Percentiles rank a stretch among this genome's conserved stretches.
These are phyloP conservation scores for Drosophila bifasciata DNA, from an alignment of 1,140 invertebrate species.

Conservation along the genomic window DNA sequence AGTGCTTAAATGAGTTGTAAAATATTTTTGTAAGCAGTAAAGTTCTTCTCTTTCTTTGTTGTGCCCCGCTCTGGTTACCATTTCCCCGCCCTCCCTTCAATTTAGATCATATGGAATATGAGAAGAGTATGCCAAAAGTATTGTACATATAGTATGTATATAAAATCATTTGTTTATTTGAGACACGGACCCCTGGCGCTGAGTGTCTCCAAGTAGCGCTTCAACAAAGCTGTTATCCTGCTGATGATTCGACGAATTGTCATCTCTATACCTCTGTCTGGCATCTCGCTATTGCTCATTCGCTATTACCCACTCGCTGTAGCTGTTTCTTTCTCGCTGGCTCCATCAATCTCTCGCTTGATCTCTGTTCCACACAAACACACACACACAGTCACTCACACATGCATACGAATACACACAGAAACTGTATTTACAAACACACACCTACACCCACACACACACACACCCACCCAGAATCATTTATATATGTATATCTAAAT, in stretches of 20 bases:
- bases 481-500: slow-evolving; percentile 22
- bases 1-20: not conserved
- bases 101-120: too few species aligned
- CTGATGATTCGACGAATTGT: too few species aligned
- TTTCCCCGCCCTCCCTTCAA: not conserved
- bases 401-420: slow-evolving; percentile 9
- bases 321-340: too few species aligned
- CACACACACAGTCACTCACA: slow-evolving; percentile 1
- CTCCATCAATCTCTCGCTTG: slow-evolving; percentile 1
- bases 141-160: too few species aligned
- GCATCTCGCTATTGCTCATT: not conserved
- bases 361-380: slow-evolving; percentile 13
- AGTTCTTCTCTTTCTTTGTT: not conserved
- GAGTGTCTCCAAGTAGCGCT: too few species aligned
- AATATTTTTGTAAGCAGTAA: not conserved
- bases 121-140: too few species aligned
- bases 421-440: not conserved
- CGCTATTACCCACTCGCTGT: not conserved
- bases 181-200: too few species aligned
- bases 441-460: not conserved
- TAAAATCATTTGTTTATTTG: too few species aligned
- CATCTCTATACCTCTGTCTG: too few species aligned
- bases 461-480: slow-evolving; percentile 9
- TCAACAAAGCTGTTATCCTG: too few species aligned
- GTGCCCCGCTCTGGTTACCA: not conserved